Evolutionary conservation across 2,888 invertebrate genomes (phyloP).

Genomic region (Ramazzottius varieornatus): DNA sequence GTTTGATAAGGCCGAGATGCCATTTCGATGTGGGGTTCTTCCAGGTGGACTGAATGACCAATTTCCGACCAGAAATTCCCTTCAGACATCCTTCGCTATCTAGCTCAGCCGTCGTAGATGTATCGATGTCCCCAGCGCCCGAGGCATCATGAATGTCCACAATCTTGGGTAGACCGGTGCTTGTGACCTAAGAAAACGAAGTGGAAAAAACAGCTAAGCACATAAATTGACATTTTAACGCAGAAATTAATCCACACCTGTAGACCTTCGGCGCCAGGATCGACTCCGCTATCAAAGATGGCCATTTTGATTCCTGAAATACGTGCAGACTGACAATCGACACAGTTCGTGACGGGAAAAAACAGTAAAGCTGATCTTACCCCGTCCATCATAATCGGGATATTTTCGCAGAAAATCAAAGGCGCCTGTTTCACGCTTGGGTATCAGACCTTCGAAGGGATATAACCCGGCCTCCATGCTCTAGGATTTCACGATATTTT

Average conservation of each 20-base stretch:
- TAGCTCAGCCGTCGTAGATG: conserved; percentile 41
- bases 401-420: conserved; percentile 58
- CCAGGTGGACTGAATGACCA: conserved; percentile 37
- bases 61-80: conserved; percentile 57
- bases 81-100: conserved; percentile 40
- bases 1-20: neutral
- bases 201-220: neutral
- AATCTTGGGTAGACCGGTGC: conserved; percentile 66
- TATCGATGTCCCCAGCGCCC: conserved; percentile 88
- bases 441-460: conserved; percentile 57
- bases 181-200: conserved; percentile 37
- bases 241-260: conserved; percentile 31
- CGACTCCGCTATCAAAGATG: conserved; percentile 88
- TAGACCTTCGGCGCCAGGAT: conserved; percentile 77
- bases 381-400: conserved; percentile 68
- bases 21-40: neutral
- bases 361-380: no score
- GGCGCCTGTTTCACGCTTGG: conserved; percentile 81
- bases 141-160: conserved; percentile 82
- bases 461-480: no score
- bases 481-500: no score
- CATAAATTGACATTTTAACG: neutral
- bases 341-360: no score
- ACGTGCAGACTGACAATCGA: neutral
- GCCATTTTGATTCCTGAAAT: conserved; percentile 46